Conservation (phyloP, 2,797 vertebrate species). For the Pitangus sulphuratus region DNA sequence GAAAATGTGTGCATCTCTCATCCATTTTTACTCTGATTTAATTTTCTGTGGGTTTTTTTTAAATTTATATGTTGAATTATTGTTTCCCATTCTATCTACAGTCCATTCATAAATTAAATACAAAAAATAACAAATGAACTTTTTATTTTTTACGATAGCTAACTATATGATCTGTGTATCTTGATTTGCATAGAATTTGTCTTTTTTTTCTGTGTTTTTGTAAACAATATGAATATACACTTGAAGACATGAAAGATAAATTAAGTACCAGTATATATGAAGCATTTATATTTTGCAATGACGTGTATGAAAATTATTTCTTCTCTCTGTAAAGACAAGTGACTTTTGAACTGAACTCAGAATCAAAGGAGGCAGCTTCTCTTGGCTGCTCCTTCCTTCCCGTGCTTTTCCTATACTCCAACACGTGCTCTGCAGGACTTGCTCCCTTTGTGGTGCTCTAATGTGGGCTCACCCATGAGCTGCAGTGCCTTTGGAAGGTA, state of each 20-base stretch:
- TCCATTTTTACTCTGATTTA: neutral
- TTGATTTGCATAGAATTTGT: neutral
- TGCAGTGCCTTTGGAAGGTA: neutral
- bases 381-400: neutral
- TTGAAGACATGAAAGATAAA: neutral
- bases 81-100: neutral
- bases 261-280: neutral
- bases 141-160: neutral
- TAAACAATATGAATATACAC: neutral
- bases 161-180: neutral
- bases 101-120: neutral
- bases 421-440: fast-evolving
- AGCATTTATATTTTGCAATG: neutral
- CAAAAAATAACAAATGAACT: neutral
- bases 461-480: neutral
- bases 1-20: neutral
- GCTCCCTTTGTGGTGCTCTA: too few relatives aligned
- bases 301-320: neutral
- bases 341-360: neutral
- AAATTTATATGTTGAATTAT: neutral
- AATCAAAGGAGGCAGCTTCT: neutral
- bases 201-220: neutral
- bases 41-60: neutral
- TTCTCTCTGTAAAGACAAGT: neutral
- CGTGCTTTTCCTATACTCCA: neutral